Evolutionary conservation across 1,140 invertebrate genomes (phyloP).

Genomic region (Heliconius eleuchia): DNA sequence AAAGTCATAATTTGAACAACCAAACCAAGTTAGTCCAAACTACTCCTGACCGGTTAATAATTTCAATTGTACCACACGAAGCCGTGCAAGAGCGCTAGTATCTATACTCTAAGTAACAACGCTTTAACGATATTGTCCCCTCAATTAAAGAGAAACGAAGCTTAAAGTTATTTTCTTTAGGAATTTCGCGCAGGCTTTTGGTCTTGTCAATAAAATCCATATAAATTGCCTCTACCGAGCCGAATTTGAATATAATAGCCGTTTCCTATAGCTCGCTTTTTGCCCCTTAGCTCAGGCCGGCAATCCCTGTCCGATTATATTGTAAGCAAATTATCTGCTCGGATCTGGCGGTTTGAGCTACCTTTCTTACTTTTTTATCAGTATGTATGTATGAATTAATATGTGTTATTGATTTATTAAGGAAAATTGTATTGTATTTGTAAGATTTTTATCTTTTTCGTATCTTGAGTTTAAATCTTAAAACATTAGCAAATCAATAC

Average conservation of each 20-base stretch:
- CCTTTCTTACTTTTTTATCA: constrained; percentile 13
- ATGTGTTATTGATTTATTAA: constrained; percentile 28
- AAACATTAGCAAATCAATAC: too few species aligned
- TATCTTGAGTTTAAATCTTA: too few species aligned
- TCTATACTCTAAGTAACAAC: constrained; percentile 40
- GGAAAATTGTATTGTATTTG: neutral
- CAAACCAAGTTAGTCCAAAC: too few species aligned
- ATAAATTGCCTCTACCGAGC: constrained; percentile 75
- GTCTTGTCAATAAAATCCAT: constrained; percentile 79
- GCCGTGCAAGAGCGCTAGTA: neutral
- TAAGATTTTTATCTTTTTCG: too few species aligned
- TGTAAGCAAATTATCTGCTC: constrained; percentile 79
- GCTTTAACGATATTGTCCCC: constrained; percentile 73
- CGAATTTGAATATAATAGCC: constrained; percentile 80
- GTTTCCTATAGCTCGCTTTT: constrained; percentile 66
- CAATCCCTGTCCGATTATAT: constrained; percentile 77
- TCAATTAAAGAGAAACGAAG: constrained; percentile 70
- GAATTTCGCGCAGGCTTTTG: constrained; percentile 67
- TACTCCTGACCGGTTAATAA: too few species aligned
- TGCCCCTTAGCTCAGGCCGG: constrained; percentile 65
- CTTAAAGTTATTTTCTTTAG: constrained; percentile 64
- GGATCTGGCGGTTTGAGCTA: constrained; percentile 56
- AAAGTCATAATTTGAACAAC: too few species aligned
- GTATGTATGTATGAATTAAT: constrained; percentile 47
- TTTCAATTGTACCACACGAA: neutral